These are phyloP conservation scores for Aphrocallistes beatrix DNA, from an alignment of 37 sponge, comb jelly and placozoan species.

Conservation along the genomic window DNA sequence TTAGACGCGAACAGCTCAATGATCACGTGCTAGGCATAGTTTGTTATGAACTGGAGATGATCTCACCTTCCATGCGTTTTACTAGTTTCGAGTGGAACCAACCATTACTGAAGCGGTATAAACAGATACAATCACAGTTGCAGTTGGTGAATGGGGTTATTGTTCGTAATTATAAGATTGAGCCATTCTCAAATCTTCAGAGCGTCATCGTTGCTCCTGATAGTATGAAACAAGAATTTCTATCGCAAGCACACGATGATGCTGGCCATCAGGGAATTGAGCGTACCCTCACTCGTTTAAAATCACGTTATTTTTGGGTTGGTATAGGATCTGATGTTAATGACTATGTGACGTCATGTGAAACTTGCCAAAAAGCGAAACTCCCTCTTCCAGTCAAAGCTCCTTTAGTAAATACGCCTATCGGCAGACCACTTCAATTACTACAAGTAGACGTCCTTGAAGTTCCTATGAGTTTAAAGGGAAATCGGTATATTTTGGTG, in stretches of 20 bases:
- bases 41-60: neutral
- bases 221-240: neutral
- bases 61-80: neutral
- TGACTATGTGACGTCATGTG: neutral
- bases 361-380: neutral
- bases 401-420: conserved; percentile 6
- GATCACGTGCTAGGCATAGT: neutral
- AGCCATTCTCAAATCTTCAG: neutral
- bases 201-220: neutral
- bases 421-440: conserved; percentile 28
- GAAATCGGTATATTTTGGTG: conserved; percentile 36
- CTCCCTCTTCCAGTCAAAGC: neutral
- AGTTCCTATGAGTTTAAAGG: conserved; percentile 28
- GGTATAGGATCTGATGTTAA: neutral
- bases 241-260: conserved; percentile 17
- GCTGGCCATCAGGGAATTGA: conserved; percentile 21
- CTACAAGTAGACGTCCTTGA: conserved; percentile 37
- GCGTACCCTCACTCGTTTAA: neutral
- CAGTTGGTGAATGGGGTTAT: conserved; percentile 27
- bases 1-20: neutral
- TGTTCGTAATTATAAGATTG: conserved; percentile 26
- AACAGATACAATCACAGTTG: conserved; percentile 33
- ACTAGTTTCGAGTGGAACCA: conserved; percentile 15
- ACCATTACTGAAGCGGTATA: conserved; percentile 28
- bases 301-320: neutral